Evolutionary conservation across 2,113 vertebrate genomes (phyloP).

Genomic region (Lepus europaeus): DNA sequence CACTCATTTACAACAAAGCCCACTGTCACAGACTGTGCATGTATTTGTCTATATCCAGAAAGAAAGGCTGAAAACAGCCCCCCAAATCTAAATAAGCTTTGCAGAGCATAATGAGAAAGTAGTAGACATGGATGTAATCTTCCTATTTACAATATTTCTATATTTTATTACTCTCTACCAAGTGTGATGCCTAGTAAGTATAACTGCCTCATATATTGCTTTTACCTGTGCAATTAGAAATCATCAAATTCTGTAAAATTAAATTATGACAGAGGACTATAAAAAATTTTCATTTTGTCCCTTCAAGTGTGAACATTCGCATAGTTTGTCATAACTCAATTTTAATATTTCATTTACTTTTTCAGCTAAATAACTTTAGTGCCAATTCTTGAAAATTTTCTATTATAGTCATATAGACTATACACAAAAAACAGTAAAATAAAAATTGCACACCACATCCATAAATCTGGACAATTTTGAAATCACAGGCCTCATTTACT

Average conservation of each 20-base stretch:
- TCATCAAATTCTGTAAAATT: neutral
- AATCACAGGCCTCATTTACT: neutral
- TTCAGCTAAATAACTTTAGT: neutral
- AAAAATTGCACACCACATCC: neutral
- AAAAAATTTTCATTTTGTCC: neutral
- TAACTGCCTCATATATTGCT: neutral
- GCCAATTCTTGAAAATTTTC: neutral
- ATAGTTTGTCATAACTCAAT: neutral
- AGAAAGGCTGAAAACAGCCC: neutral
- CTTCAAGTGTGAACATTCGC: neutral
- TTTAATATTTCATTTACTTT: neutral
- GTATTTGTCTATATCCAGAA: neutral
- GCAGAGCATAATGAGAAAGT: neutral
- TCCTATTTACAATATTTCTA: neutral
- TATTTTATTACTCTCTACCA: neutral
- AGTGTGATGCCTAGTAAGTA: neutral
- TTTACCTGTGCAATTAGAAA: neutral
- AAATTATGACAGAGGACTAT: neutral
- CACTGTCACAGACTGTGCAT: neutral
- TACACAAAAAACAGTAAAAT: neutral
- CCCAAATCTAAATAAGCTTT: neutral
- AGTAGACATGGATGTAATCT: neutral
- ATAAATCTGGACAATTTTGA: neutral
- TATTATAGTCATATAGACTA: neutral
- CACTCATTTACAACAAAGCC: conserved; percentile 18